Conservation (phyloP, 2,888 invertebrate species). For the Agrotis exclamationis region DNA sequence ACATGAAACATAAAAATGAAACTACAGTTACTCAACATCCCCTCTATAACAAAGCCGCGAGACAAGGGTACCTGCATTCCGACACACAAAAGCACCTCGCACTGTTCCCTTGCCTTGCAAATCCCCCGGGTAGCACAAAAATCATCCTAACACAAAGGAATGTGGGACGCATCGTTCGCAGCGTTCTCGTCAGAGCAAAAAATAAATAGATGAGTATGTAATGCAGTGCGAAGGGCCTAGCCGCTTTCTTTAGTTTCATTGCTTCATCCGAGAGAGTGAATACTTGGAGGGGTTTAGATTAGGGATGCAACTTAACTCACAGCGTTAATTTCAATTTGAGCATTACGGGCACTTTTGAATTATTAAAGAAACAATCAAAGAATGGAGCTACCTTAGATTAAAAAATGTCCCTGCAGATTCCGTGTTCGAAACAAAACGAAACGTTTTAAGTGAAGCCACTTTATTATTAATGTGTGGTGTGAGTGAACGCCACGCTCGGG, state of each 20-base stretch:
- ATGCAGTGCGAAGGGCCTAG: not conserved
- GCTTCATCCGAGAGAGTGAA: not conserved
- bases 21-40: not conserved
- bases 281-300: not conserved
- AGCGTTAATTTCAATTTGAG: no score
- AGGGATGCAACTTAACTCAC: not conserved
- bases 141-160: conserved; percentile 10
- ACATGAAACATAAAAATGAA: not conserved
- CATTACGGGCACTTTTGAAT: no score
- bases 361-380: no score
- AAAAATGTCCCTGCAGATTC: no score
- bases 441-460: no score
- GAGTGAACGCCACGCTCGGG: no score
- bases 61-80: not conserved
- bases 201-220: not conserved
- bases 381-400: no score
- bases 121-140: not conserved
- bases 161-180: conserved; percentile 3
- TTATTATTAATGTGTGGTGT: no score
- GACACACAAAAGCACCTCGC: conserved; percentile 7
- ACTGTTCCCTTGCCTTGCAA: conserved; percentile 1
- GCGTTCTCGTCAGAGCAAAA: conserved; percentile 3
- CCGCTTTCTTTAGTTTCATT: not conserved
- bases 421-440: no score
- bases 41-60: not conserved